Evolutionary conservation across 2,113 vertebrate genomes (phyloP), one percentile per base, ranked within the genome.

Genomic region (Cyprinus carpio): DNA sequence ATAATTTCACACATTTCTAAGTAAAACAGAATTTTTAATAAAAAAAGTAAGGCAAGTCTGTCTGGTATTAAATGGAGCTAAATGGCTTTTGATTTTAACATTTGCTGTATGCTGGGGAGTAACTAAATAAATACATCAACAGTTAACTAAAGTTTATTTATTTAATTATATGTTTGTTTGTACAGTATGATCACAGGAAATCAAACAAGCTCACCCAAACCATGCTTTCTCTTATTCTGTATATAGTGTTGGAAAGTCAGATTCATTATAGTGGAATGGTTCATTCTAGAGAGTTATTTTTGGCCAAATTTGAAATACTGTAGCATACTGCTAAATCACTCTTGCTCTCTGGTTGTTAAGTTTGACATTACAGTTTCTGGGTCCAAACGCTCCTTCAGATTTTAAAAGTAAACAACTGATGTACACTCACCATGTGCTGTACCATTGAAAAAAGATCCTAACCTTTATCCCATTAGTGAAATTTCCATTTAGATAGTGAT

Each of bases 61-160:
- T 72, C 37, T 18, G 20, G 9, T 20, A 71, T 71, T 71, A 34
- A 40, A 1, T 40, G 34, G 34, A 71, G 8, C 34, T n/a, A 43
- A 43, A 10, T n/a, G 69, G 69, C 37, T 72, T 12, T 72, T 43
- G 69, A 72, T 72, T 72, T 72, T 34, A n/a, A n/a, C 34, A 40
- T 40, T 6, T 7, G n/a, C n/a, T n/a, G n/a, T n/a, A 6, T 31
- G 27, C 7, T 37, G 37, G 6, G 37, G 37, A 37, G 37, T 37
- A 37, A 37, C 37, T 37, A 37, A 37, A 37, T 37, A 37, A 37
- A 34, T 34, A 34, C 6, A 34, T 34, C 34, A 34, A 34, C n/a
- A n/a, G n/a, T n/a, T n/a, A n/a, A n/a, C n/a, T n/a, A n/a, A n/a
- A n/a, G n/a, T n/a, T 34, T 34, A 34, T 34, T 34, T 34, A 34